These are phyloP conservation scores for Conus betulinus DNA, from an alignment of 1,140 invertebrate species.

Conservation along the genomic window DNA sequence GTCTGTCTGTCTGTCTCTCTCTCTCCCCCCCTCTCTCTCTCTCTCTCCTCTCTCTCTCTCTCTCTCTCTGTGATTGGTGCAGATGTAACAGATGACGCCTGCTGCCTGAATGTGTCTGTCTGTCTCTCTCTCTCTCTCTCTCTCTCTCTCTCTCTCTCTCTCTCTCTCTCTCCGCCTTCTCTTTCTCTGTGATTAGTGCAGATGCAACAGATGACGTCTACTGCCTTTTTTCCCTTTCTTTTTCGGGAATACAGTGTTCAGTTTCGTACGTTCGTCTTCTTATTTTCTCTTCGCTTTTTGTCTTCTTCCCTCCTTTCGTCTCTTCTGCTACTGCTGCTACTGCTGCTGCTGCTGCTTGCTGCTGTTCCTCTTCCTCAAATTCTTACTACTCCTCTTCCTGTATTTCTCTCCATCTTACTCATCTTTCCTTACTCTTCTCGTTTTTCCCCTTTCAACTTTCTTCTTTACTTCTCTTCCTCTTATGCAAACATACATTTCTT, in stretches of 20 bases:
- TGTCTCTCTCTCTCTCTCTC: slow-evolving; percentile 4
- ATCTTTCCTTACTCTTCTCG: no score
- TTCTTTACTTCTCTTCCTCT: no score
- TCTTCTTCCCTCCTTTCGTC: not conserved
- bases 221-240: not conserved
- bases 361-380: no score
- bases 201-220: not conserved
- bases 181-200: not conserved
- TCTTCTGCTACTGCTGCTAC: not conserved
- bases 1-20: not conserved
- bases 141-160: slow-evolving; percentile 2
- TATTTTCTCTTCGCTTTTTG: no score
- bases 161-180: not conserved
- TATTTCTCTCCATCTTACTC: no score
- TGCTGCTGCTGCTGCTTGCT: no score
- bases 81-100: not conserved
- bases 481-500: no score
- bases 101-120: not conserved
- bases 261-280: no score
- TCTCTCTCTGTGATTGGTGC: not conserved
- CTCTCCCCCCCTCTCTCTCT: slow-evolving; percentile 7
- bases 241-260: no score
- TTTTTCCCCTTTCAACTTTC: no score
- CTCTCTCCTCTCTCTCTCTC: not conserved
- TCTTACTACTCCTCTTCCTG: no score